A percentile compares a stretch with the other conserved stretches of the same genome.
phyloP scores from a whole-genome alignment of 2,888 invertebrate species.

The Andrena bucephala region DNA sequence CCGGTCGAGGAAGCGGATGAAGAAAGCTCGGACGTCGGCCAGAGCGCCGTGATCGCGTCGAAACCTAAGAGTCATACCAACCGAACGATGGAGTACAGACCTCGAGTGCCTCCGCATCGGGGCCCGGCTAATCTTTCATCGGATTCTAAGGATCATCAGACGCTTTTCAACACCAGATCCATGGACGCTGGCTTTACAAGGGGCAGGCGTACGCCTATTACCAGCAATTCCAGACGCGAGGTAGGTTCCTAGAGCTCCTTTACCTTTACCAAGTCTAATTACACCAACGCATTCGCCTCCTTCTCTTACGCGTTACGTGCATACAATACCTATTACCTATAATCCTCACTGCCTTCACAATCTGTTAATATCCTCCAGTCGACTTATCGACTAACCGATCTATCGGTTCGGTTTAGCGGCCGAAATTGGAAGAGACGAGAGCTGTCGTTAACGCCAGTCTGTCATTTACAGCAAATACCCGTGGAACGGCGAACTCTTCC shows the following conservation, averaged over 20 bases:
- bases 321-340: too few relatives aligned
- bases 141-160: constrained; percentile 82
- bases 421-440: background rate
- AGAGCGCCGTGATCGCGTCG: constrained; percentile 66
- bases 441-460: background rate
- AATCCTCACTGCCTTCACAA: too few relatives aligned
- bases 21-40: constrained; percentile 89
- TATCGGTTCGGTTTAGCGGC: background rate
- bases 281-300: background rate
- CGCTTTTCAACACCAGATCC: constrained; percentile 93
- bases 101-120: constrained; percentile 91
- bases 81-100: constrained; percentile 85
- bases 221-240: constrained; percentile 84
- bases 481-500: constrained; percentile 90
- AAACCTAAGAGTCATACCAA: constrained; percentile 76
- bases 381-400: too few relatives aligned
- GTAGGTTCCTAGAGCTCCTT: constrained; percentile 70
- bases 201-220: constrained; percentile 80
- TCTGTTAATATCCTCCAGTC: too few relatives aligned
- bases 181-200: constrained; percentile 92
- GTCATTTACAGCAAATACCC: constrained; percentile 79
- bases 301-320: too few relatives aligned
- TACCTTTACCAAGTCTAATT: background rate
- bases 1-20: constrained; percentile 93
- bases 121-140: constrained; percentile 79